Evolutionary conservation across 1,140 invertebrate genomes (phyloP), one percentile per base, ranked within the genome.

Genomic region (Propsilocerus akamusi): DNA sequence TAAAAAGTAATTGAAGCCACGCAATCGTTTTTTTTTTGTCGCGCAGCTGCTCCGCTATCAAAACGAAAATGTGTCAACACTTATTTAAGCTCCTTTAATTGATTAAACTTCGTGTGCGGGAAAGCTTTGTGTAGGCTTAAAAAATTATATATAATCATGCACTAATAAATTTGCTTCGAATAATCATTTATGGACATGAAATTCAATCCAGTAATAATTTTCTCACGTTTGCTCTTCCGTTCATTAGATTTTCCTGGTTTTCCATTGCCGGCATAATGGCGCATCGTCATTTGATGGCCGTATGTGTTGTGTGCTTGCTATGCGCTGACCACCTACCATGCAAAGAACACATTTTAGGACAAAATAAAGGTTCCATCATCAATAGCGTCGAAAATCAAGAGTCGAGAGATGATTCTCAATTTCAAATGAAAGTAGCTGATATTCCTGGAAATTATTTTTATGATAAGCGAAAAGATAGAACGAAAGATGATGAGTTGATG

Each of bases 221-320:
- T 12, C 14, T 30, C 28, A 30, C n/a, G 7, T 37, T 37, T 37
- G 5, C n/a, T 17, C 22, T 41, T 41, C 14, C 6, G 20, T 37
- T 37, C 14, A 3, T 41, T 41, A 41, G 34, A 20, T 17, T n/a
- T 41, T 41, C 5, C 10, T 41, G n/a, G n/a, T 5, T 4, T 20
- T 20, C 22, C 10, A 41, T 20, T 8, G 10, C 6, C 1, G 22
- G 4, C 14, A 41, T 17, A 41, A 41, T 41, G 34, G 34, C 34
- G 5, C 34, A 41, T 41, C 41, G 46, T 47, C 74, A 77, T 55
- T 65, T 82, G 32, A 75, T 84, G 54, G 81, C 80, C 12, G 80
- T 86, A 22, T 84, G 81, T 56, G 77, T 85, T 61, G 79, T 86
- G 55, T 86, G 82, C 61, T 72, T 85, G 28, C 63, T 86, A 3